These are phyloP conservation scores for Drosophila yakuba DNA, from an alignment of 1,140 invertebrate genomes.

Conservation along the genomic window DNA sequence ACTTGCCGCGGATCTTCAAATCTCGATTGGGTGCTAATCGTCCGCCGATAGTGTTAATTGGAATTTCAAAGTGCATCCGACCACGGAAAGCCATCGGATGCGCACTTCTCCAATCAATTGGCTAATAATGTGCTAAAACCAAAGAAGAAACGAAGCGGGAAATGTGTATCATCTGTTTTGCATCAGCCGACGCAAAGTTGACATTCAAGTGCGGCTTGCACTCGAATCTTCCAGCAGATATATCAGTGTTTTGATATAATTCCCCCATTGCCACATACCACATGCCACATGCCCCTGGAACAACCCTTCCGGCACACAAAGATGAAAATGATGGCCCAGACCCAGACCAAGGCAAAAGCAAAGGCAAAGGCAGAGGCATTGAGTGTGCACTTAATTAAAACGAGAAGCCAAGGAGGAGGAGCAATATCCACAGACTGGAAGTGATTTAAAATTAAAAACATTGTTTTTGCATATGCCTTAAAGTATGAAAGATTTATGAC, in stretches of 20 bases:
- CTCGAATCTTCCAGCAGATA: slow-evolving; percentile 24
- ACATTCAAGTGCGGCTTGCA: slow-evolving; percentile 79
- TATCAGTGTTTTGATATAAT: slow-evolving; percentile 79
- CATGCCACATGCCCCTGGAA: slow-evolving; percentile 35
- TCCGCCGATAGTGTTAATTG: slow-evolving; percentile 60
- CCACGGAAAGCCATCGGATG: slow-evolving; percentile 29
- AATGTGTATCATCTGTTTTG: slow-evolving; percentile 61
- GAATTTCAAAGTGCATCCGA: slow-evolving; percentile 57
- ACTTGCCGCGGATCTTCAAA: slow-evolving; percentile 36
- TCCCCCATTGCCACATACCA: slow-evolving; percentile 47
- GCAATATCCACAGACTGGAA: slow-evolving; percentile 32
- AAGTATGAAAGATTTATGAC: slow-evolving; percentile 80
- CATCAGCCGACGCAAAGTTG: slow-evolving; percentile 77
- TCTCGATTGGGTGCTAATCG: slow-evolving; percentile 54
- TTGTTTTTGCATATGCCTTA: slow-evolving; percentile 74
- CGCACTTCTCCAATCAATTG: slow-evolving; percentile 29
- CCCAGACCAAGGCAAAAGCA: slow-evolving; percentile 19
- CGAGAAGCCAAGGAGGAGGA: slow-evolving; percentile 26
- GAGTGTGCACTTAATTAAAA: slow-evolving; percentile 77
- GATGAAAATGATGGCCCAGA: slow-evolving; percentile 11
- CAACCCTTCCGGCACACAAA: slow-evolving; percentile 10
- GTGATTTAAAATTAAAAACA: slow-evolving; percentile 75
- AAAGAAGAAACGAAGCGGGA: slow-evolving; percentile 21
- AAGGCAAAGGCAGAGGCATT: slow-evolving; percentile 36
- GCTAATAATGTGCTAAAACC: slow-evolving; percentile 57